Conservation (phyloP, 2,113 vertebrate species). For the Himantopus leucocephalus region DNA sequence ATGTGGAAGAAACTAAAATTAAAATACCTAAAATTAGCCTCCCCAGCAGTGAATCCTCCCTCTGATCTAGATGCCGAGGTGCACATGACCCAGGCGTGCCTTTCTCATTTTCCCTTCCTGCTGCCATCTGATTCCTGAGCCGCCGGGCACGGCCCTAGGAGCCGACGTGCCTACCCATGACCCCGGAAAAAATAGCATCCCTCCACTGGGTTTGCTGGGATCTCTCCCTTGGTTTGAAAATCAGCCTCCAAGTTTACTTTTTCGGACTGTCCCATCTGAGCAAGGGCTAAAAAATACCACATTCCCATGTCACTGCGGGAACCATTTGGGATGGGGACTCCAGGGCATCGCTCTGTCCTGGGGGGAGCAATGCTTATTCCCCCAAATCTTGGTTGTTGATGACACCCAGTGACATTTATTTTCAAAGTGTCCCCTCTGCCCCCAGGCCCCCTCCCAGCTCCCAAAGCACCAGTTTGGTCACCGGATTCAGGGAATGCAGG, state of each 20-base stretch:
- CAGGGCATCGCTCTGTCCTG: not conserved
- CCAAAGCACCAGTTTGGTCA: too few species aligned
- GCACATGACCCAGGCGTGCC: conserved; percentile 14
- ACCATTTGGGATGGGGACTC: not conserved
- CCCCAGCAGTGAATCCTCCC: not conserved
- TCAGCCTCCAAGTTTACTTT: not conserved
- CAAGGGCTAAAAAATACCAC: not conserved
- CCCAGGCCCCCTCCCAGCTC: too few species aligned
- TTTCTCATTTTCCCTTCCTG: not conserved
- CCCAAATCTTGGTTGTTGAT: fast-evolving
- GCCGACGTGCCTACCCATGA: fast-evolving
- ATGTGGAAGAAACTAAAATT: conserved; percentile 57
- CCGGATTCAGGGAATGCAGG: not conserved
- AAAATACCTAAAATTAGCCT: conserved; percentile 52
- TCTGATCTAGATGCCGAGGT: not conserved
- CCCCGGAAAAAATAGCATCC: not conserved
- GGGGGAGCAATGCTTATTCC: not conserved
- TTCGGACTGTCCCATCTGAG: not conserved
- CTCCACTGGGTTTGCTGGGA: fast-evolving
- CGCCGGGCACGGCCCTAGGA: fast-evolving
- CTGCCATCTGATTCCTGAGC: not conserved
- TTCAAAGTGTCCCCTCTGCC: not conserved
- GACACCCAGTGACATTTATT: not conserved
- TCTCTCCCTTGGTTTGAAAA: not conserved
- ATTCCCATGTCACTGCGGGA: not conserved